Conservation (phyloP, 2,113 vertebrate genomes). For the Solea senegalensis region DNA sequence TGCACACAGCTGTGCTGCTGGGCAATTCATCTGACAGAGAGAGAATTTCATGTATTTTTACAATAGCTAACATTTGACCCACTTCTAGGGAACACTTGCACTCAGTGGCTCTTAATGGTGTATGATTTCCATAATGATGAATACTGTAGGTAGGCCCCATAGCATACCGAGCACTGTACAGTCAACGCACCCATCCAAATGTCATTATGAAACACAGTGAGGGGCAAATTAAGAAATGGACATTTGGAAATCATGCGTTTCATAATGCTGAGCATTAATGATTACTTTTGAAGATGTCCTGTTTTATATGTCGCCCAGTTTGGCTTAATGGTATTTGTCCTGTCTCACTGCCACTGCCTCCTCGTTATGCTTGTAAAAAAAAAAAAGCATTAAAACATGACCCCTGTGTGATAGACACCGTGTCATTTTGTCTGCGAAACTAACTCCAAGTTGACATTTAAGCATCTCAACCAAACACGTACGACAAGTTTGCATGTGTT, state of each 20-base stretch:
- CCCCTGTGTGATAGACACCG: constrained; percentile 25
- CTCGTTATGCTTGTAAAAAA: constrained; percentile 15
- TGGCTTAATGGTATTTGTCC: constrained; percentile 39
- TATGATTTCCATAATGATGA: constrained; percentile 63
- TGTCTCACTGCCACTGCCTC: constrained; percentile 22
- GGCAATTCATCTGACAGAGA: constrained; percentile 38
- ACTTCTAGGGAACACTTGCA: constrained; percentile 51
- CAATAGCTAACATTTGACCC: constrained; percentile 67
- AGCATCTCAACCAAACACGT: constrained; percentile 26
- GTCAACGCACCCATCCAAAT: constrained; percentile 58
- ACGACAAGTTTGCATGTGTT: too few species aligned
- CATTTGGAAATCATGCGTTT: constrained; percentile 55
- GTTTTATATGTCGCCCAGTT: constrained; percentile 44
- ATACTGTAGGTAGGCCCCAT: constrained; percentile 34
- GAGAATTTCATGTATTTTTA: constrained; percentile 45
- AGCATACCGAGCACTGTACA: constrained; percentile 47
- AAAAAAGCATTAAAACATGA: constrained; percentile 52
- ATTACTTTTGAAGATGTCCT: constrained; percentile 32
- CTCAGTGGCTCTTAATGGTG: constrained; percentile 36
- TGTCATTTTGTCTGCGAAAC: constrained; percentile 21
- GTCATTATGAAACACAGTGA: constrained; percentile 46
- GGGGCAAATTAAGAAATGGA: constrained; percentile 57
- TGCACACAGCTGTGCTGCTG: constrained; percentile 41
- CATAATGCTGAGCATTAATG: constrained; percentile 48
- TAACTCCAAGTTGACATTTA: constrained; percentile 35